Conservation (phyloP, 2,113 vertebrate genomes). For the Coptodon rendalli region DNA sequence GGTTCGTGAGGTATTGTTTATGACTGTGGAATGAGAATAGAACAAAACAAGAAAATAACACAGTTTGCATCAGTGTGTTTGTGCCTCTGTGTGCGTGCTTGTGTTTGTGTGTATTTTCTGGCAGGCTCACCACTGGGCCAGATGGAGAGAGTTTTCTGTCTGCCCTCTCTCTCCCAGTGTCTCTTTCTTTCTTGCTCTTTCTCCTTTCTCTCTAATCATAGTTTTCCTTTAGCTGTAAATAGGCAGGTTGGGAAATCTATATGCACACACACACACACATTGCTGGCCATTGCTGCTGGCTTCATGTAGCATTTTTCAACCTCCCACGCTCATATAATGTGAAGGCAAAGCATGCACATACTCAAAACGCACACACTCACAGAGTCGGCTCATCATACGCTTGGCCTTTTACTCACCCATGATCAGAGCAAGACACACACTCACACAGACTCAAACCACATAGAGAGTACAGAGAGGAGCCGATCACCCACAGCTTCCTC, state of each 20-base stretch:
- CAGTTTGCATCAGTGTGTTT: slow-evolving; percentile 26
- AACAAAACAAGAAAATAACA: slow-evolving; percentile 61
- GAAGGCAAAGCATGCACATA: slow-evolving; percentile 21
- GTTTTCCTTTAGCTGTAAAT: slow-evolving; percentile 69
- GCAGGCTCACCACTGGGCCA: slow-evolving; percentile 43
- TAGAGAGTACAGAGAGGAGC: slow-evolving; percentile 55
- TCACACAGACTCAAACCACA: slow-evolving; percentile 56
- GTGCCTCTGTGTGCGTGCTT: background rate
- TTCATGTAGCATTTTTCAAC: slow-evolving; percentile 54
- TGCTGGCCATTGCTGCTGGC: slow-evolving; percentile 26
- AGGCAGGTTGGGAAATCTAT: slow-evolving; percentile 61
- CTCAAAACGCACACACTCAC: background rate
- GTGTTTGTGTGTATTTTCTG: slow-evolving; percentile 4
- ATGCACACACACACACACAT: background rate
- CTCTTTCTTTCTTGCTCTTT: slow-evolving; percentile 21
- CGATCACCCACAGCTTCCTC: slow-evolving; percentile 59
- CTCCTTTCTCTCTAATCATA: slow-evolving; percentile 67
- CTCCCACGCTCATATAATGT: slow-evolving; percentile 52
- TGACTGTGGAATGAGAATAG: slow-evolving; percentile 39
- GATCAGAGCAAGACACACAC: slow-evolving; percentile 55
- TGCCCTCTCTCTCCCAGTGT: slow-evolving; percentile 17
- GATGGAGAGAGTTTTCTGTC: slow-evolving; percentile 60
- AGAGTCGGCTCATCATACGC: slow-evolving; percentile 16
- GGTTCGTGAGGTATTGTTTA: slow-evolving; percentile 39
- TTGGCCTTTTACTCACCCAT: slow-evolving; percentile 59